phyloP scores from a whole-genome alignment of 2,113 vertebrate species.

The Xenopus borealis region DNA sequence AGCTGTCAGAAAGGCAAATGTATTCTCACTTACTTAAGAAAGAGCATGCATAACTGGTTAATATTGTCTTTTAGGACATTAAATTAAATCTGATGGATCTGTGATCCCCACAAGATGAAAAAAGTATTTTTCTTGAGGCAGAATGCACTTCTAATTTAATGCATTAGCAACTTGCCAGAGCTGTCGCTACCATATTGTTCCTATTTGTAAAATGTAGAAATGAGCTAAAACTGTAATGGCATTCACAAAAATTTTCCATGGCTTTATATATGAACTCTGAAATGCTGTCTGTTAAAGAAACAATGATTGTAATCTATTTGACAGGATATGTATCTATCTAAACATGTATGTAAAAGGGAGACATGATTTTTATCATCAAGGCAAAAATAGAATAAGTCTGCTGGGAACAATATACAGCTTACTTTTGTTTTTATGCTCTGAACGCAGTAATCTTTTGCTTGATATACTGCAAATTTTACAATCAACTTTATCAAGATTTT shows the following conservation, averaged over 20 bases:
- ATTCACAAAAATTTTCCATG: slow-evolving; percentile 44
- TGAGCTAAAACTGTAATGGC: slow-evolving; percentile 38
- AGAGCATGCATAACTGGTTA: slow-evolving; percentile 52
- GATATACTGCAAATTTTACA: no score
- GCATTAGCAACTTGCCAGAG: slow-evolving; percentile 54
- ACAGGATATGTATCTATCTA: slow-evolving; percentile 11
- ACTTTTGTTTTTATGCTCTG: no score
- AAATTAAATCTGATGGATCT: slow-evolving; percentile 58
- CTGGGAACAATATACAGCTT: no score
- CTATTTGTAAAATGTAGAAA: slow-evolving; percentile 53
- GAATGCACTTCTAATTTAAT: slow-evolving; percentile 48
- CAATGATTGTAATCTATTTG: slow-evolving; percentile 31
- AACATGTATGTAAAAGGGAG: slow-evolving; percentile 4
- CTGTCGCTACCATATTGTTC: slow-evolving; percentile 51
- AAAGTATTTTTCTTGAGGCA: slow-evolving; percentile 53
- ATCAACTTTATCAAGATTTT: no score
- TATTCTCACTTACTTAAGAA: slow-evolving; percentile 48
- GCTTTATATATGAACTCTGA: slow-evolving; percentile 41
- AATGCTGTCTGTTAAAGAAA: slow-evolving; percentile 23
- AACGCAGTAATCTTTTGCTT: no score
- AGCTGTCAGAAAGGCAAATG: slow-evolving; percentile 56
- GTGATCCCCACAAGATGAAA: slow-evolving; percentile 49
- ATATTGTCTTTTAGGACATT: slow-evolving; percentile 53
- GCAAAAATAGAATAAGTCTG: no score
- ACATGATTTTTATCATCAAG: no score